Evolutionary conservation across 2,113 vertebrate species (phyloP).

Genomic region (Centropus unirufus): DNA sequence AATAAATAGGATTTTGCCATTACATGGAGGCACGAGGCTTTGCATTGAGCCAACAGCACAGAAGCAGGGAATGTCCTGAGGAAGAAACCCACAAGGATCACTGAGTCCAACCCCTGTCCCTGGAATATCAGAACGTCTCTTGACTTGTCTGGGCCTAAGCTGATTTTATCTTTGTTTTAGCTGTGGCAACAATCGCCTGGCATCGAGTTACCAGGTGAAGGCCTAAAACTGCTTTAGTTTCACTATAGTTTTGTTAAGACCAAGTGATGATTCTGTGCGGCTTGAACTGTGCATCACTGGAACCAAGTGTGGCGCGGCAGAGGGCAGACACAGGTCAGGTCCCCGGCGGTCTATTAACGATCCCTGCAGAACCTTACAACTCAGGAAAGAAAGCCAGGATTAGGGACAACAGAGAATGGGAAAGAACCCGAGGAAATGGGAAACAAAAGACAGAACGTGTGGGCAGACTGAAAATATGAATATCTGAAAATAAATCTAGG

Average conservation of each 20-base stretch:
- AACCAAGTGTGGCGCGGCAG: neutral
- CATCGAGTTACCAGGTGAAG: neutral
- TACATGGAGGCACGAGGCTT: neutral
- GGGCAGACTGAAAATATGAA: neutral
- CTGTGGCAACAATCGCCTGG: neutral
- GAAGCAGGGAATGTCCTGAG: neutral
- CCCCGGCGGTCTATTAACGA: neutral
- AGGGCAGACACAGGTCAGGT: neutral
- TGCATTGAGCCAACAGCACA: fast-evolving
- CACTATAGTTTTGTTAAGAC: neutral
- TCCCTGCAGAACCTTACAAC: neutral
- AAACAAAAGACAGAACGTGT: neutral
- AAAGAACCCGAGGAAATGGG: neutral
- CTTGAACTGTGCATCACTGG: neutral
- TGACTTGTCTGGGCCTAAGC: neutral
- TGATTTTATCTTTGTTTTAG: neutral
- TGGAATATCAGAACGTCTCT: neutral
- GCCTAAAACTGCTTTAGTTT: neutral
- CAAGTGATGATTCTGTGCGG: neutral
- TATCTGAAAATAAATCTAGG: neutral
- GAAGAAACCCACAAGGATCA: no score
- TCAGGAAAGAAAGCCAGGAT: neutral
- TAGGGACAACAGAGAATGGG: neutral
- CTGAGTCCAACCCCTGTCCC: no score
- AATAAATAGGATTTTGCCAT: neutral